A percentile compares a stretch with the other conserved stretches of the same genome.
Evolutionary conservation across 1,140 invertebrate genomes (phyloP).

Genomic region (Zaprionus kolodkinae): DNA sequence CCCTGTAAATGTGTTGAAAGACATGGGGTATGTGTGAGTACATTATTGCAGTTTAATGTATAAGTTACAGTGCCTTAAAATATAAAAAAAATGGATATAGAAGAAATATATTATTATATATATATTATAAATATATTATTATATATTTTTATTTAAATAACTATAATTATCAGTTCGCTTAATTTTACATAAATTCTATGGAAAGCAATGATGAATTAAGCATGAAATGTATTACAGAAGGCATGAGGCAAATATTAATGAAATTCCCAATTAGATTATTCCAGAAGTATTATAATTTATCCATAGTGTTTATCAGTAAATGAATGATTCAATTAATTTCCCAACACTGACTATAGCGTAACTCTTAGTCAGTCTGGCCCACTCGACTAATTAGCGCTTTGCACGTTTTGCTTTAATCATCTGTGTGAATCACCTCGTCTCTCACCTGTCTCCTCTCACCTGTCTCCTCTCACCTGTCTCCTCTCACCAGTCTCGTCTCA

Average conservation of each 20-base stretch:
- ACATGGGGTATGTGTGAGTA: not conserved
- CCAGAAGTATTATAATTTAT: not conserved
- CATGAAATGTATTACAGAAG: too few relatives aligned
- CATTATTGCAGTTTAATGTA: too few relatives aligned
- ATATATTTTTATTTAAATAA: too few relatives aligned
- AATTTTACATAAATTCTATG: not conserved
- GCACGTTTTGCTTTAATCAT: conserved; percentile 56
- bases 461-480: not conserved
- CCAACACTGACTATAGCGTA: conserved; percentile 3
- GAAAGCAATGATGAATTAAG: too few relatives aligned
- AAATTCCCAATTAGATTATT: too few relatives aligned
- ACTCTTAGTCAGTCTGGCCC: not conserved
- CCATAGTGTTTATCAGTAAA: not conserved
- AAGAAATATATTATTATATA: too few relatives aligned
- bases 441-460: conserved; percentile 6
- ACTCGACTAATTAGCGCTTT: conserved; percentile 26
- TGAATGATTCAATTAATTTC: not conserved
- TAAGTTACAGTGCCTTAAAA: too few relatives aligned
- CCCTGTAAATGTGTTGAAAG: not conserved
- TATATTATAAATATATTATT: too few relatives aligned
- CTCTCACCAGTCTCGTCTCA: conserved; percentile 10
- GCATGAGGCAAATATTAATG: too few relatives aligned
- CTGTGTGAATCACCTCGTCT: conserved; percentile 52
- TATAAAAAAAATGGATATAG: too few relatives aligned
- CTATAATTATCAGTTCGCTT: too few relatives aligned